These are phyloP conservation scores for Callorhinus ursinus DNA, from an alignment of 2,113 vertebrate species.

Conservation along the genomic window DNA sequence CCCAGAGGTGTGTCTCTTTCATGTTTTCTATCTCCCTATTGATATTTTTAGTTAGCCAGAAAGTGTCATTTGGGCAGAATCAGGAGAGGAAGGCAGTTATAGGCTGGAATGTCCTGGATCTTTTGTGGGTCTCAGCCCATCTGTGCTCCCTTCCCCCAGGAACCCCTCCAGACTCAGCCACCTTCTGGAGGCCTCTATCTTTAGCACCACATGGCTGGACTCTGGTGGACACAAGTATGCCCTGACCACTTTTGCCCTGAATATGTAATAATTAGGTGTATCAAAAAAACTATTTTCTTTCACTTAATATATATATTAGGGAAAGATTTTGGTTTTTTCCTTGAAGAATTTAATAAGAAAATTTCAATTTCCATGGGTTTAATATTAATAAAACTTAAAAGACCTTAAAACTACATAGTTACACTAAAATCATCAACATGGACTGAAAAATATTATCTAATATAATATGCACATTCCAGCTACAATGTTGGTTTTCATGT, in stretches of 20 bases:
- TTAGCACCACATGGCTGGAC: background rate
- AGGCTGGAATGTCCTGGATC: background rate
- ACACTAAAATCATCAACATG: background rate
- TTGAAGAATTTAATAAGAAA: slow-evolving; percentile 18
- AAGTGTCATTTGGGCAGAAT: background rate
- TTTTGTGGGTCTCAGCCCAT: background rate
- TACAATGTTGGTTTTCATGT: background rate
- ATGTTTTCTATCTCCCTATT: background rate
- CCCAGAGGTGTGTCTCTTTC: background rate
- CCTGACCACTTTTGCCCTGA: background rate
- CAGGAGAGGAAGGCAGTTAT: background rate
- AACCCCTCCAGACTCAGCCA: background rate
- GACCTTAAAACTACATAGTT: background rate
- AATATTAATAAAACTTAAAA: slow-evolving; percentile 6
- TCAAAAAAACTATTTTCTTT: background rate
- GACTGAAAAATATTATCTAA: background rate
- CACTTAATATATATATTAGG: background rate
- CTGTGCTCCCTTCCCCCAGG: background rate
- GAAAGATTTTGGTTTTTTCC: background rate
- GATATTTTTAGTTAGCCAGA: background rate
- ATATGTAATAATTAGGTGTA: background rate
- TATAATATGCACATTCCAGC: background rate
- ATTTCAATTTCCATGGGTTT: background rate
- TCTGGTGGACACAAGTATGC: background rate
- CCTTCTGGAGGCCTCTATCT: background rate